Evolutionary conservation across 2,888 invertebrate species (phyloP).

Genomic region (Drosophila flavopinicola): DNA sequence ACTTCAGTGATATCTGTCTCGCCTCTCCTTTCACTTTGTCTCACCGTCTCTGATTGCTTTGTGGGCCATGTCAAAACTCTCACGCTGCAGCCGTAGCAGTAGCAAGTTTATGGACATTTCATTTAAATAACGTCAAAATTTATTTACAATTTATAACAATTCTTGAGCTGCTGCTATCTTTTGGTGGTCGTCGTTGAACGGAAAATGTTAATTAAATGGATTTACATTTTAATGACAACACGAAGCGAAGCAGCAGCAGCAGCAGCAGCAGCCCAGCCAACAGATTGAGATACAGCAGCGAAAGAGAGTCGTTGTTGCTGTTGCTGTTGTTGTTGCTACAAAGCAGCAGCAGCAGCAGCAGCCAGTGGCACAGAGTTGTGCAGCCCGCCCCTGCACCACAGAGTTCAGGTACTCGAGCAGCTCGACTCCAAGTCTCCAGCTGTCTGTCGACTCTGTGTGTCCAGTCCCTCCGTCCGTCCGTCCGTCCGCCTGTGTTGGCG

Average conservation of each 20-base stretch:
- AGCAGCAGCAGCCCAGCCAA: slow-evolving; percentile 22
- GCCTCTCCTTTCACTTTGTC: neutral
- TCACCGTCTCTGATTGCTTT: slow-evolving; percentile 15
- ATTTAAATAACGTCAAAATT: slow-evolving; percentile 67
- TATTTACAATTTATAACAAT: slow-evolving; percentile 79
- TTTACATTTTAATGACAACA: slow-evolving; percentile 81
- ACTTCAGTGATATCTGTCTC: slow-evolving; percentile 3
- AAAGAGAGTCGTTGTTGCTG: slow-evolving; percentile 25
- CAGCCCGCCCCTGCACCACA: neutral
- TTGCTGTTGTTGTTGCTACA: slow-evolving; percentile 6
- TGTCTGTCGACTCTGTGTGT: slow-evolving; percentile 20
- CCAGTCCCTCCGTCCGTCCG: slow-evolving; percentile 14
- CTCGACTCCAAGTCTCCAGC: slow-evolving; percentile 17
- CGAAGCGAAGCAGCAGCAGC: slow-evolving; percentile 53
- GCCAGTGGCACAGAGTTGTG: too few relatives aligned
- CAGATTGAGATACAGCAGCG: slow-evolving; percentile 69
- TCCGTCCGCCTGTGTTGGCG: slow-evolving; percentile 32
- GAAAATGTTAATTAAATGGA: slow-evolving; percentile 79
- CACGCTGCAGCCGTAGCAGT: slow-evolving; percentile 49
- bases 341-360: too few relatives aligned
- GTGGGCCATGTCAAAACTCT: slow-evolving; percentile 58
- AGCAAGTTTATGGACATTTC: slow-evolving; percentile 51
- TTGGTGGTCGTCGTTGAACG: slow-evolving; percentile 66
- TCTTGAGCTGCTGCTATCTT: slow-evolving; percentile 61
- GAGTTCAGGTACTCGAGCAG: slow-evolving; percentile 4